These are phyloP conservation scores for Brienomyrus brachyistius DNA, from an alignment of 2,113 vertebrate species.

Conservation along the genomic window DNA sequence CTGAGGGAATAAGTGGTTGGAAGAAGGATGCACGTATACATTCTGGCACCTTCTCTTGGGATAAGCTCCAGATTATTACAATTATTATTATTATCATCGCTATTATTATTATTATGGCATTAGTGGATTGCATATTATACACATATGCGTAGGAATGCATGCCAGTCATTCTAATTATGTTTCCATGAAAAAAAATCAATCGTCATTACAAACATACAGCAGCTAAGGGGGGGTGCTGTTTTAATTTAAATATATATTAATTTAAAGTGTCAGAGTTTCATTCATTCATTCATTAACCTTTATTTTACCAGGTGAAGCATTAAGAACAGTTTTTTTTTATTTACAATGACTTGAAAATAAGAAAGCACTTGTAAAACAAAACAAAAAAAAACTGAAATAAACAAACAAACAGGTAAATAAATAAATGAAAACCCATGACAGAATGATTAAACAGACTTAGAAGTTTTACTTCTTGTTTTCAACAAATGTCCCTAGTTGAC, in stretches of 20 bases:
- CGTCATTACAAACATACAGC: neutral
- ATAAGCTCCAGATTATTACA: neutral
- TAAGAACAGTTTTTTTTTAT: no score
- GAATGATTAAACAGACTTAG: neutral
- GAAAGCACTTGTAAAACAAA: no score
- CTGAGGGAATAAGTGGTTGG: neutral
- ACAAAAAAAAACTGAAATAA: no score
- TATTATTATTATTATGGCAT: neutral
- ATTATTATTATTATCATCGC: neutral
- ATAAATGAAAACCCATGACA: no score
- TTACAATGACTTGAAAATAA: no score
- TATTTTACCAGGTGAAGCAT: no score
- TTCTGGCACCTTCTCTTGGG: neutral
- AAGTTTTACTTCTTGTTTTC: neutral
- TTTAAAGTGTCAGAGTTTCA: neutral
- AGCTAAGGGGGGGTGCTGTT: neutral
- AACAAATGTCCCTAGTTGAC: neutral
- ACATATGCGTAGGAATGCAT: neutral
- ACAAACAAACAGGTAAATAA: no score
- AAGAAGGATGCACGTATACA: neutral
- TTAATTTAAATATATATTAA: neutral
- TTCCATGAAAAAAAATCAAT: neutral
- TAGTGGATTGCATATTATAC: neutral
- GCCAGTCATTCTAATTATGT: neutral
- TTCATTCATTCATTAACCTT: no score